These are phyloP conservation scores for Cremastinae sp. DNA, from an alignment of 2,888 invertebrate species.

Conservation along the genomic window DNA sequence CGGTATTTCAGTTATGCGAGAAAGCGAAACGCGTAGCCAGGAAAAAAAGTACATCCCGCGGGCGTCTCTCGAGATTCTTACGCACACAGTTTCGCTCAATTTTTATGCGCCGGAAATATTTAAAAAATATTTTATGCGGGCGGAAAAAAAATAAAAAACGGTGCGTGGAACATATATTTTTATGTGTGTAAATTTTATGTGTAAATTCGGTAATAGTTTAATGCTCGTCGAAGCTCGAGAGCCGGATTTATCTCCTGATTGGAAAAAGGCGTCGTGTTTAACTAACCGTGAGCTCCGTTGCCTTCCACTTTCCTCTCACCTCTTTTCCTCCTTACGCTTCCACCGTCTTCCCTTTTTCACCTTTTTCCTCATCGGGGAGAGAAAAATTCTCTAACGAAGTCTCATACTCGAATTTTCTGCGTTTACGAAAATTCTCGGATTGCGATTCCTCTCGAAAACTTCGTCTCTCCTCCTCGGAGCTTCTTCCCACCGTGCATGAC, in stretches of 20 bases:
- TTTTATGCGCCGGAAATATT: conserved; percentile 5
- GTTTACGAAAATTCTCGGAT: conserved; percentile 68
- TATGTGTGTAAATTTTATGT: not conserved
- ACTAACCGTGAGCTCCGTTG: conserved; percentile 74
- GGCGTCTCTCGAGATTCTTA: conserved; percentile 36
- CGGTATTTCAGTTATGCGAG: conserved; percentile 27
- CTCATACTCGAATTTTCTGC: conserved; percentile 53
- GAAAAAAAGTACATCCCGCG: conserved; percentile 33
- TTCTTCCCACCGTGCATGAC: conserved; percentile 17
- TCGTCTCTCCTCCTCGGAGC: conserved; percentile 17
- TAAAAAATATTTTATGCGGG: not conserved
- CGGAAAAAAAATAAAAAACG: too few relatives aligned
- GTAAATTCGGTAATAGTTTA: not conserved
- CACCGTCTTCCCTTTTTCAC: not conserved
- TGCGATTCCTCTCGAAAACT: conserved; percentile 29
- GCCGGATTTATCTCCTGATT: conserved; percentile 69
- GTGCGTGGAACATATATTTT: too few relatives aligned
- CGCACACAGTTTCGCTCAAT: not conserved
- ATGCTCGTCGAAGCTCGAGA: conserved; percentile 51
- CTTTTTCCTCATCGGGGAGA: not conserved
- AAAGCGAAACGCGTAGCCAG: not conserved
- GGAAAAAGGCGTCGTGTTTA: conserved; percentile 74
- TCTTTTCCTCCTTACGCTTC: conserved; percentile 64
- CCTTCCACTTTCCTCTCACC: not conserved
- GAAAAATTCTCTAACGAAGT: too few relatives aligned